Percentiles rank a stretch among this genome's conserved stretches.
Evolutionary conservation across 92 coral and sea anemone species (phyloP).

Genomic region (Palythoa heliodiscus): DNA sequence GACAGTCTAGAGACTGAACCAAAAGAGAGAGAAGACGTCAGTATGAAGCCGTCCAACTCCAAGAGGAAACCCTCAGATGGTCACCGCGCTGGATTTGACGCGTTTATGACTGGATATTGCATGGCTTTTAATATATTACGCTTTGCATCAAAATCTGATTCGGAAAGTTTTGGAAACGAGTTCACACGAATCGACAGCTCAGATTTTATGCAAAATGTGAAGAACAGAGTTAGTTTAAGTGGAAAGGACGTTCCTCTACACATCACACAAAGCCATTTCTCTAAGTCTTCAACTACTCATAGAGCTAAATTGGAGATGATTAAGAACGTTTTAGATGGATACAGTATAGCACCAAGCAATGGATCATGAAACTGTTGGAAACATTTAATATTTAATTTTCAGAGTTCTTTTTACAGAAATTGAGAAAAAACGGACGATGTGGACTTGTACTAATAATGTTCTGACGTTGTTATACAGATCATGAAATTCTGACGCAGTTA

Average conservation of each 20-base stretch:
- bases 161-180: conserved; percentile 18
- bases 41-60: background rate
- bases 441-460: too few relatives aligned
- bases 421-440: background rate
- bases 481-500: too few relatives aligned
- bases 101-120: conserved; percentile 97
- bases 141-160: conserved; percentile 23
- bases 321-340: conserved; percentile 20
- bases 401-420: background rate
- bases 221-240: conserved; percentile 79
- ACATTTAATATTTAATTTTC: background rate
- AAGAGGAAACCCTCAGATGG: conserved; percentile 71
- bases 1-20: background rate
- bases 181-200: conserved; percentile 33
- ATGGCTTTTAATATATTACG: conserved; percentile 80
- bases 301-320: conserved; percentile 66
- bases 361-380: background rate
- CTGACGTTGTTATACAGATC: too few relatives aligned
- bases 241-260: conserved; percentile 89
- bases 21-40: background rate
- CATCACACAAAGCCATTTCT: conserved; percentile 80
- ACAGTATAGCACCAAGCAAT: background rate
- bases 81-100: conserved; percentile 99
- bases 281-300: conserved; percentile 72
- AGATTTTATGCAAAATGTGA: conserved; percentile 58